These are phyloP conservation scores for Temnopleurus reevesii DNA, from an alignment of 53 echinoderm and acorn worm genomes.

Conservation along the genomic window DNA sequence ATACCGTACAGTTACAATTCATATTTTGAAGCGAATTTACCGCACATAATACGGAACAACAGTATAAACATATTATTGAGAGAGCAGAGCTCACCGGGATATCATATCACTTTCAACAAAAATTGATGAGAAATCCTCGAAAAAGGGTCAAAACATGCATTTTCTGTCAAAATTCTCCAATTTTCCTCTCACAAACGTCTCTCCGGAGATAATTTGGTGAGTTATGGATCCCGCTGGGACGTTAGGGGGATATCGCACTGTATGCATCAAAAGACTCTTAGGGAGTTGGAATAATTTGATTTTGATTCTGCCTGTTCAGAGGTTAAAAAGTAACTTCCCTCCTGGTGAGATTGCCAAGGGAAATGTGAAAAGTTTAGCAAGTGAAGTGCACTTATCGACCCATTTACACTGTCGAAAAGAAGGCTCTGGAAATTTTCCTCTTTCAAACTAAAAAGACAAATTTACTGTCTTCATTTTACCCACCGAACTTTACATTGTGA, in stretches of 20 bases:
- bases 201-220: background rate
- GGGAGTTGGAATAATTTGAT: background rate
- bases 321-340: background rate
- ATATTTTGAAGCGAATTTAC: no score
- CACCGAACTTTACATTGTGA: no score
- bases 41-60: no score
- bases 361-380: background rate
- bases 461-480: no score
- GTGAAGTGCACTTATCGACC: no score
- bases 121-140: background rate
- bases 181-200: background rate
- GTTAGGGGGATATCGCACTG: background rate
- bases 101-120: background rate
- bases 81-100: background rate
- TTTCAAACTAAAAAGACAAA: no score
- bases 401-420: no score
- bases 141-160: background rate
- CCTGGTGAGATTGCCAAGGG: background rate
- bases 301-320: constrained; percentile 14
- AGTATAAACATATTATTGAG: no score
- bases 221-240: background rate
- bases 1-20: no score
- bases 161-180: background rate
- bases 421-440: no score
- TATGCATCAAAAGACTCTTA: background rate